Evolutionary conservation across 2,113 vertebrate species (phyloP), one percentile per base, ranked within the genome.

Genomic region (Syngnathoides biaculeatus): DNA sequence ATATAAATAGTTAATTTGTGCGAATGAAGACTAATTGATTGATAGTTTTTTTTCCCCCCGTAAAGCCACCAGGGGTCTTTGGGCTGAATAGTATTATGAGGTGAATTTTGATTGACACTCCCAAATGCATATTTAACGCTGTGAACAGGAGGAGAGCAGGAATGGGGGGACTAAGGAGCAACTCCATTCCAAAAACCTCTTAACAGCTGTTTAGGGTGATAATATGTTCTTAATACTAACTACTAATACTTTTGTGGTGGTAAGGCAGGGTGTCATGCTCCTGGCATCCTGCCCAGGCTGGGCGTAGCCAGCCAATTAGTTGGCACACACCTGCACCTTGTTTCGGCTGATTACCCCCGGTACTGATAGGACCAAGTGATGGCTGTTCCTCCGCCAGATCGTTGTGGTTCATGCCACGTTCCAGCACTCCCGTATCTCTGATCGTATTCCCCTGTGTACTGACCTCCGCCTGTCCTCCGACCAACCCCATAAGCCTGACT

Each of bases 81-180:
- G 43, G 68, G 70, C 74, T 73, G 93, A 95, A 95, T 90, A 92
- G 91, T 93, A 94, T 94, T 93, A 93, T 86, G 89, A 92, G 90
- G 89, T 90, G 92, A 94, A 94, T 95, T 95, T 82, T 82, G 75
- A 82, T 82, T 60, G 72, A 76, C 74, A 67, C 72, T 86, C 80
- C 75, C 73, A 67, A 80, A 86, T 40, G 78, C 77, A 85, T 82
- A 83, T 82, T 87, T 83, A 85, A 85, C 72, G 79, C 79, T 85
- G 82, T 81, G 83, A 87, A 82, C 77, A 83, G 69, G 77, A 69
- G 55, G 26, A 45, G 68, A 40, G 64, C 68, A 68, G 65, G 69
- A 67, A 68, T 42, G 63, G 24, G 56, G 74, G 64, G 64, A 59
- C 57, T 40, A 52, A 62, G 79, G 67, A 62, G 65, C 71, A 79